Base-by-base conservation (phyloP, 2,888 invertebrate genomes). In the Dermolepida albohirtum region DNA sequence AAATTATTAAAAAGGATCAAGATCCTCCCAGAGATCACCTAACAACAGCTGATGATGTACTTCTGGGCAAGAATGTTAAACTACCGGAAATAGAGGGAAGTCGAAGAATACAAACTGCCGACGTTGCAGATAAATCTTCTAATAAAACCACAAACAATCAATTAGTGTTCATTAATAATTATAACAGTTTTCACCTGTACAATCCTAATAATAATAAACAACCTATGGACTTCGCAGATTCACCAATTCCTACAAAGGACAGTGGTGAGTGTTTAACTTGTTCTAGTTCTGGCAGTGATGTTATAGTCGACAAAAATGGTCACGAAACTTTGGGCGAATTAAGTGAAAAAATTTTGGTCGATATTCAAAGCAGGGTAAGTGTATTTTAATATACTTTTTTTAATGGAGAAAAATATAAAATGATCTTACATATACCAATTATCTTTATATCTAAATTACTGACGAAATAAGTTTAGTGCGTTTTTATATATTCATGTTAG, bases 351-450 rank as follows among this genome's bases (percentile, higher is more conserved):
- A 86, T 89, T 5, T 79, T 89, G 16, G 86, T 88, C 73, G 89
- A 92, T 77, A 84, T 92, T 52, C 89, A 90, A 74, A 90, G 90
- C 71, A 90, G 89, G 86, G 92, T 92, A 82, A 85, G 85, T 79
- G n/a, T 34, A 34, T 34, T 34, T 34, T 34, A 34, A 29, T 49
- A 11, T 40, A 34, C n/a, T 17, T 52, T 52, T 52, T 11, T 22
- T 11, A 11, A 22, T 50, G 5, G 14, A 10, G 29, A 29, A 29
- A 29, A 29, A 6, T 6, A 29, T 29, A 29, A 29, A 29, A 29
- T 6, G 5, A 29, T 29, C 4, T 4, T 6, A 29, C 6, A 29
- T 5, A 4, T 29, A 29, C 29, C 29, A 29, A 29, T 29, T n/a
- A n/a, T n/a, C n/a, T n/a, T n/a, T n/a, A n/a, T n/a, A n/a, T n/a